phyloP scores from a whole-genome alignment of 2,113 vertebrate genomes.

The Bucco capensis region DNA sequence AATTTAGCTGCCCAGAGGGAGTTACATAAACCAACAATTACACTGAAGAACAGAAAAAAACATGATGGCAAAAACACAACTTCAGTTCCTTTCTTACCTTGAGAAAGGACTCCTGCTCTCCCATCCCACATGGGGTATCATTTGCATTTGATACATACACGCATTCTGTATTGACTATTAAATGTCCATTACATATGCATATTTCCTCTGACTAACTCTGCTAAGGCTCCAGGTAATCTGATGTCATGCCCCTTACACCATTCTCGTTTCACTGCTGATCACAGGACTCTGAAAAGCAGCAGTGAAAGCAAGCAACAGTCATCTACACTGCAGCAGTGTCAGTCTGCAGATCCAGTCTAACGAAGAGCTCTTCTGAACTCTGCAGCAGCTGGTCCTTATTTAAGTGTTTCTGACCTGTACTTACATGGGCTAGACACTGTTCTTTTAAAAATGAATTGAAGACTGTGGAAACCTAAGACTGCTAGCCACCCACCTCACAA shows the following conservation, averaged over 20 bases:
- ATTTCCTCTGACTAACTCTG: not conserved
- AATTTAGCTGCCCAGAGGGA: not conserved
- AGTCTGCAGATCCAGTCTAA: not conserved
- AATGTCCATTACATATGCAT: not conserved
- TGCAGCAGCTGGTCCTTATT: not conserved
- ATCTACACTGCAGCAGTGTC: fast-evolving
- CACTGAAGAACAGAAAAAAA: not conserved
- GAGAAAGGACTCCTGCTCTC: not conserved
- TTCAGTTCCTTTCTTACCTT: not conserved
- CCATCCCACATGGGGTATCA: fast-evolving
- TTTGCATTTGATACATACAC: not conserved
- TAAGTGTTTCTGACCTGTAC: not conserved
- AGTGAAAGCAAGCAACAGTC: not conserved
- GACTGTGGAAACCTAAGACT: not conserved
- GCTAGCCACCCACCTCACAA: not conserved
- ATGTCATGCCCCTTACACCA: fast-evolving
- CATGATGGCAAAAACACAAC: not conserved
- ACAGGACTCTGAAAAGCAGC: not conserved
- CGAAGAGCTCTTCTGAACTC: not conserved
- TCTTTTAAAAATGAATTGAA: not conserved
- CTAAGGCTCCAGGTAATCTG: not conserved
- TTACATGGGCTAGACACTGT: not conserved
- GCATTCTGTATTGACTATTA: not conserved
- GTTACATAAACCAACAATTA: not conserved
- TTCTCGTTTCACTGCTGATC: not conserved